Conservation (phyloP, 2,888 invertebrate genomes). For the Drosophila flavopinicola region DNA sequence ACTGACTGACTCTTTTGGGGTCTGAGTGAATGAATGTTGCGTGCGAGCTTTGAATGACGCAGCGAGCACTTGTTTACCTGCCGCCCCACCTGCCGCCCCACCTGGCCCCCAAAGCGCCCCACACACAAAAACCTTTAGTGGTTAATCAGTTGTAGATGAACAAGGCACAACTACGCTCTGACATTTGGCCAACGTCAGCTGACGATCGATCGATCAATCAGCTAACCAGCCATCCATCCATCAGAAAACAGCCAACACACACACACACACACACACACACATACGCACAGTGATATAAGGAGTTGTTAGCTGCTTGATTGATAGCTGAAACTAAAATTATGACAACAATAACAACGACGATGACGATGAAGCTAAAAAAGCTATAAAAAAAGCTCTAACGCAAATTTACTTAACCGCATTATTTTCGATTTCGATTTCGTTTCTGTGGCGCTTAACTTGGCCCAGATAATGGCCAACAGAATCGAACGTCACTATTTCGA, state of each 20-base stretch:
- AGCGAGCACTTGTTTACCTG: constrained; percentile 54
- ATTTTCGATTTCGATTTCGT: constrained; percentile 27
- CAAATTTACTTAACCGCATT: constrained; percentile 65
- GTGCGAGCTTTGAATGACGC: constrained; percentile 65
- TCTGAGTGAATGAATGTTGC: constrained; percentile 48
- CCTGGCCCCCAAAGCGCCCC: constrained; percentile 10
- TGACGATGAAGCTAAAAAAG: constrained; percentile 15
- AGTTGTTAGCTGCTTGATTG: constrained; percentile 58
- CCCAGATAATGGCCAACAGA: constrained; percentile 38
- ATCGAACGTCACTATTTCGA: constrained; percentile 36
- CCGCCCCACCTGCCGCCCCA: constrained; percentile 11
- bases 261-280: constrained; percentile 17
- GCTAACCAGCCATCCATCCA: constrained; percentile 71
- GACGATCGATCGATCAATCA: constrained; percentile 76
- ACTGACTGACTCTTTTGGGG: constrained; percentile 28
- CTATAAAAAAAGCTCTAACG: constrained; percentile 28
- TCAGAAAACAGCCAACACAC: constrained; percentile 43
- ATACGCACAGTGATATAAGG: constrained; percentile 12
- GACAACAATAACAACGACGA: constrained; percentile 8
- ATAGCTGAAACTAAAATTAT: constrained; percentile 50
- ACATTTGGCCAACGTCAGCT: constrained; percentile 70
- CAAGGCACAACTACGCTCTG: constrained; percentile 31
- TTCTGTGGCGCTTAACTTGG: constrained; percentile 26
- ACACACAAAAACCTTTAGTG: constrained; percentile 29
- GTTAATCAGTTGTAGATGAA: constrained; percentile 70